These are phyloP conservation scores for Phyllotreta cruciferae DNA, from an alignment of 2,888 invertebrate genomes.

Conservation along the genomic window DNA sequence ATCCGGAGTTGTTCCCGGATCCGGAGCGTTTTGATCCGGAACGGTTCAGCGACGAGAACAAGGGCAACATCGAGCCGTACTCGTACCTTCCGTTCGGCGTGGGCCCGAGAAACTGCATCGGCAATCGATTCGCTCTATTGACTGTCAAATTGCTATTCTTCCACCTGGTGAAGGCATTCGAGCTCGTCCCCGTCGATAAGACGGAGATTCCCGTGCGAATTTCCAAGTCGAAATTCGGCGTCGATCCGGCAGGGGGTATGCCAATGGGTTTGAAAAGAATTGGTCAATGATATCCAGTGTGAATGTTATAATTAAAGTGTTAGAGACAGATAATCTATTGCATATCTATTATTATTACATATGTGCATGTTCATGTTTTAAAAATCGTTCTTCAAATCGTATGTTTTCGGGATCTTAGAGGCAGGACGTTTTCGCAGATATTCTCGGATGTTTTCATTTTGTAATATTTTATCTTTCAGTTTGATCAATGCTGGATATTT, in stretches of 20 bases:
- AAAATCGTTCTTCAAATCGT: too few species aligned
- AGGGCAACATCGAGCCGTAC: conserved; percentile 59
- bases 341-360: too few species aligned
- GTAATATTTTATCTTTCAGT: too few species aligned
- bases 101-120: conserved; percentile 65
- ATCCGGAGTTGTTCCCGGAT: conserved; percentile 58
- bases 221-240: conserved; percentile 19
- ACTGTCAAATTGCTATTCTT: conserved; percentile 52
- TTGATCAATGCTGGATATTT: too few species aligned
- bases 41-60: conserved; percentile 51
- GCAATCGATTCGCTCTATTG: conserved; percentile 55
- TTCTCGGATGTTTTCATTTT: too few species aligned
- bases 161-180: conserved; percentile 50
- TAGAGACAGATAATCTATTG: too few species aligned
- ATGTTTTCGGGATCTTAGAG: too few species aligned
- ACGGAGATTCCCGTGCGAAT: conserved; percentile 47
- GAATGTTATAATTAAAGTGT: too few species aligned
- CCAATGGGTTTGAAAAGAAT: conserved; percentile 20
- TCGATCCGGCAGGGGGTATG: conserved; percentile 24
- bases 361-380: too few species aligned
- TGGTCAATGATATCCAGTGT: conserved; percentile 1
- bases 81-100: conserved; percentile 64
- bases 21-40: conserved; percentile 64
- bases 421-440: too few species aligned
- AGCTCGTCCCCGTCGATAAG: conserved; percentile 50